Evolutionary conservation across 2,888 invertebrate species (phyloP).

Genomic region (Zygothrica quintamaculata): DNA sequence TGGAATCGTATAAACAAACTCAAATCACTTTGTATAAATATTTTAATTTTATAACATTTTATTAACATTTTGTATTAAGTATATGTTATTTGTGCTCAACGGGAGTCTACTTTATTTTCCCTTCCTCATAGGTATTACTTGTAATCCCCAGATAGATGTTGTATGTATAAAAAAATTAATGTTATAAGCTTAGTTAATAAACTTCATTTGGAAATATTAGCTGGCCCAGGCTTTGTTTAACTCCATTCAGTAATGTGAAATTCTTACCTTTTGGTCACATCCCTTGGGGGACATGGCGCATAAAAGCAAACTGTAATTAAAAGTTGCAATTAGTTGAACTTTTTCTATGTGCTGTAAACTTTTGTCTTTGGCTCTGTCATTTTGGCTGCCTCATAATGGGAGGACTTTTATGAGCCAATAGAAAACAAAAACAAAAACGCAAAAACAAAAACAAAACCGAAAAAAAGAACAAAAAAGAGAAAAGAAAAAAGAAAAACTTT

Average conservation of each 20-base stretch:
- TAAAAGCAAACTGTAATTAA: constrained; percentile 70
- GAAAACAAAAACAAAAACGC: constrained; percentile 8
- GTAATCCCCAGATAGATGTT: too few relatives aligned
- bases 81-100: too few relatives aligned
- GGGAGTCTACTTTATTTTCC: too few relatives aligned
- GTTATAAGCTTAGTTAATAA: not conserved
- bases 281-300: constrained; percentile 25
- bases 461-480: not conserved
- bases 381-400: constrained; percentile 42
- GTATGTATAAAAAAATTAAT: too few relatives aligned
- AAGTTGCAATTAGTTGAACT: constrained; percentile 68
- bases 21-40: too few relatives aligned
- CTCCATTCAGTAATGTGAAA: constrained; percentile 20
- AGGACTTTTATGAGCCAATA: constrained; percentile 45
- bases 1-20: too few relatives aligned
- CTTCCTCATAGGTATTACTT: too few relatives aligned
- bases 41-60: too few relatives aligned
- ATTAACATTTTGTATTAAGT: too few relatives aligned
- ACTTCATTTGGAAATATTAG: constrained; percentile 7
- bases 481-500: constrained; percentile 47
- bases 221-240: constrained; percentile 6
- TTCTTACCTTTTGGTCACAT: constrained; percentile 44
- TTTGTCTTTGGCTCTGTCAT: constrained; percentile 55
- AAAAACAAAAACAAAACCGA: too few relatives aligned
- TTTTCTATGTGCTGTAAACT: constrained; percentile 71